Base-by-base conservation (phyloP, 2,888 invertebrate species). In the Drosophila paramelanica region DNA sequence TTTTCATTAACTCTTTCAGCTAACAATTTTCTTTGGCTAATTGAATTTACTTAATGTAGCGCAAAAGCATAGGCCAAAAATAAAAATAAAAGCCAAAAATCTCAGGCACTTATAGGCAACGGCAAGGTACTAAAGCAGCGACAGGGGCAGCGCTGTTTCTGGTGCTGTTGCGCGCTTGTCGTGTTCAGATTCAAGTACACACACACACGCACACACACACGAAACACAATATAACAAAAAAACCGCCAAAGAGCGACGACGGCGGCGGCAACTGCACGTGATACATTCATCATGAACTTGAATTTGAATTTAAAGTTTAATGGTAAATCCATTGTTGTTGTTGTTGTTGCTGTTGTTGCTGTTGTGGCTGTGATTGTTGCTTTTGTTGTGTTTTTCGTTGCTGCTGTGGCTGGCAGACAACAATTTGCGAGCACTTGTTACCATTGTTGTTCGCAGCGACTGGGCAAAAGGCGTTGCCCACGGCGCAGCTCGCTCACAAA, bases 261-360 rank as follows among this genome's bases (percentile, higher is more conserved):
- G 58, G 20, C 76, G 64, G 41, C 71, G 56, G 53, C 57, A 39
- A 64, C 81, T 89, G 85, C 85, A 85, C 85, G 85, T 85, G 85
- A 85, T 85, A 85, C 85, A 85, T 85, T 85, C 89, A 85, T 85
- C 85, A 85, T 85, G 85, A 85, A 85, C 85, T 89, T 85, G 91
- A 90, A 91, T 89, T 89, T 90, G 90, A 87, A 89, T 88, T 89
- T 81, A 81, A 86, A 89, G 83, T 89, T 82, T 89, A 89, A 82
- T 87, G 85, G 78, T 82, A 80, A 84, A 80, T 74, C 73, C 89
- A 74, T 79, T 77, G 79, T 67, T 72, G 70, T 69, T 69, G 68
- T 50, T 70, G 55, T 8, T 51, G 57, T 36, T 61, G 50, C 20
- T 61, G 62, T 39, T 67, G 68, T 8, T 59, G 58, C 36, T 57